Base-by-base conservation (phyloP, 2,797 vertebrate genomes). In the Clangula hyemalis region DNA sequence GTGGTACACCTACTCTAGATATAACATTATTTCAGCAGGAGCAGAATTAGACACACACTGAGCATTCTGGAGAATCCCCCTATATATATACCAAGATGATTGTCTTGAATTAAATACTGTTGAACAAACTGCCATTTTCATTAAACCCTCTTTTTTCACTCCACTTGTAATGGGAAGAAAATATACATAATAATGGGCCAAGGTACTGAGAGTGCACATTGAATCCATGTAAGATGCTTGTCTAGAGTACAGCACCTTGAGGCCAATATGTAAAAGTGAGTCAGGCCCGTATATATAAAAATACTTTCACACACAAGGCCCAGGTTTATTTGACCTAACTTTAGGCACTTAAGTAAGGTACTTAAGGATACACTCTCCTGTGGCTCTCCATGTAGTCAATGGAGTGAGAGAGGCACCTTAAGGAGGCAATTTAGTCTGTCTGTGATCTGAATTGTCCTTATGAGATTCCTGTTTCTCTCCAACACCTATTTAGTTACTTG, bases 391-490 rank as follows among this genome's bases (percentile, higher is more conserved):
- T 1, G 56, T 6, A 90, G 60, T 93, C 96, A 90, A 74, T 85
- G 86, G 68, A 95, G 77, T 43, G 90, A 68, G 61, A 95, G 93
- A 97, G 84, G 87, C 58, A 76, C 76, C 8, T 47, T 79, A 58
- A 96, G 83, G 74, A 95, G 88, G 64, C 77, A 94, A 82, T 94
- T 92, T 92, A 95, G 74, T 68, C 74, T 79, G 39, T 61, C 60
- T 86, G 22, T 76, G 77, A 74, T 88, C 77, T 95, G 80, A 93
- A 95, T 91, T 85, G 88, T 87, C 90, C 93, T 95, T 94, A 61
- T 0, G 53, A 94, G 90, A 95, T 41, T 92, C 77, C 62, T 7
- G 5, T 81, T 90, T 91, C 81, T 88, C 77, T 94, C 80, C 64
- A 91, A 58, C 2, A 7, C 80, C 88, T 87, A 27, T 87, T 74